These are phyloP conservation scores for Chloroceryle inda DNA, from an alignment of 2,797 vertebrate genomes.

Conservation along the genomic window DNA sequence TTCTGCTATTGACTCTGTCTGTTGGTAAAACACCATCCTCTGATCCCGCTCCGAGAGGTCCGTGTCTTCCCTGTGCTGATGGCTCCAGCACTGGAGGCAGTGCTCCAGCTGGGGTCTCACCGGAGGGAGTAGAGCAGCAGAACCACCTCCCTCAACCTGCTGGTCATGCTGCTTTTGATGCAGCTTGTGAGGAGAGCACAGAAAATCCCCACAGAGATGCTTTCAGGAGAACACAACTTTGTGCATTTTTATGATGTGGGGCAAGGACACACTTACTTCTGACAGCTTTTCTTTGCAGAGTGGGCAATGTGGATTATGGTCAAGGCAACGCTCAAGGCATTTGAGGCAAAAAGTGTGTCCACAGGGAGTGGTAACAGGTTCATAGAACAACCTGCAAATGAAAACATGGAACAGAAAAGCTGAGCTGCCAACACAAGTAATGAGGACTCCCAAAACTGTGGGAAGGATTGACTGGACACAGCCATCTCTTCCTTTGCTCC, in stretches of 20 bases:
- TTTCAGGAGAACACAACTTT: background rate
- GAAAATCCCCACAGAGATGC: background rate
- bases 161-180: background rate
- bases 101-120: background rate
- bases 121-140: background rate
- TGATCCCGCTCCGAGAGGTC: background rate
- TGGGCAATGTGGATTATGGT: conserved; percentile 92
- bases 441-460: background rate
- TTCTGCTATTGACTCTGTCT: too few relatives aligned
- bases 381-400: conserved; percentile 85
- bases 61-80: background rate
- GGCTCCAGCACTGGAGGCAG: background rate
- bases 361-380: conserved; percentile 93
- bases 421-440: conserved; percentile 22
- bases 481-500: background rate
- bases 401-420: background rate
- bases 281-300: conserved; percentile 95
- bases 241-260: background rate
- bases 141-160: background rate
- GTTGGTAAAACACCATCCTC: too few relatives aligned
- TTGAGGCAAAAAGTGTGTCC: conserved; percentile 96
- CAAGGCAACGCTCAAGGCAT: conserved; percentile 94
- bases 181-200: background rate
- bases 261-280: conserved; percentile 82
- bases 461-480: background rate